Evolutionary conservation across 2,113 vertebrate genomes (phyloP), one percentile per base, ranked within the genome.

Genomic region (Tamias sibiricus): DNA sequence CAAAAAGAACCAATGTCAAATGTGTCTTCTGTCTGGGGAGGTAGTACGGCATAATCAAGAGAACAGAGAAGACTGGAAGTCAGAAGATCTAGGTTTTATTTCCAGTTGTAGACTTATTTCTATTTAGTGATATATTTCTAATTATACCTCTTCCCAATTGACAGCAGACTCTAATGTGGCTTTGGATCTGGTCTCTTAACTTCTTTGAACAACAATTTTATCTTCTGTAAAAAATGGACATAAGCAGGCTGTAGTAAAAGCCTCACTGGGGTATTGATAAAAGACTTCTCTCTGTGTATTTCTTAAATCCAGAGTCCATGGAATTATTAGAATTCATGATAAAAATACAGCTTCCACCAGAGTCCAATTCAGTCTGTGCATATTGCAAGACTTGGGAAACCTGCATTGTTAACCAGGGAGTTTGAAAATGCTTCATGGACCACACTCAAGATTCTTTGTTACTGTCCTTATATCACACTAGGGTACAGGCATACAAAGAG

Each of bases 391-490:
- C 17, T 11, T 30, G 76, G 85, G 19, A 91, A 87, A 47, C 47
- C 40, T 69, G 69, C 44, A 35, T 94, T 66, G 77, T 72, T 19
- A 54, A n/a, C 7, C 4, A 44, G 66, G 30, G 6, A 35, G n/a
- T 49, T 72, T 62, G 75, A 54, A 13, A 28, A 30, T 32, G 49
- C 32, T 40, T 54, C 28, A 28, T 10, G 30, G 52, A 40, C 37
- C 52, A 52, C 24, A 28, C 44, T n/a, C 11, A 0, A 57, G 49
- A 77, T 52, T 22, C 30, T 92, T 37, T 26, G 4, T 42, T 7
- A 64, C 52, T 47, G 44, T 10, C 32, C 37, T 16, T 64, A 22
- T 5, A 4, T 20, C 0, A n/a, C 35, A 0, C 0, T 4, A 12
- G 1, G 0, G 22, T 12, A 42, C 3, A 74, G 37, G 3, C 3